Conservation (phyloP, 2,888 invertebrate species). For the Drosophila incognita region DNA sequence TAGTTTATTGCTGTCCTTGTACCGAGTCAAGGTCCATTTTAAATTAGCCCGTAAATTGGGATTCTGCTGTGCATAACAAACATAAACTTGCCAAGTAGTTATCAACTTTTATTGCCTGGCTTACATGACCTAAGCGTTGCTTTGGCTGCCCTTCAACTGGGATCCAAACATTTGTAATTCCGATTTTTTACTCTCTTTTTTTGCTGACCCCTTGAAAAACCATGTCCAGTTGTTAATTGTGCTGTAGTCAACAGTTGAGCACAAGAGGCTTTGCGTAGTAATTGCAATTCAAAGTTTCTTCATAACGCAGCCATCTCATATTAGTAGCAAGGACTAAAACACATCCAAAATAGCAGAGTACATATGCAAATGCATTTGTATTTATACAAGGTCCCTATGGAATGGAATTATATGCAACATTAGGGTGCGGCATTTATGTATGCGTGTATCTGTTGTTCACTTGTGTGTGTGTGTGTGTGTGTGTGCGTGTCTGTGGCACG, state of each 20-base stretch:
- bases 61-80: constrained; percentile 21
- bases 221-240: constrained; percentile 58
- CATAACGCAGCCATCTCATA: constrained; percentile 37
- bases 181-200: constrained; percentile 7
- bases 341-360: neutral
- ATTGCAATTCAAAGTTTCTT: constrained; percentile 67
- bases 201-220: constrained; percentile 17
- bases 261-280: constrained; percentile 48
- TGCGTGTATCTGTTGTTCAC: neutral
- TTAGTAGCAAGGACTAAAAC: neutral
- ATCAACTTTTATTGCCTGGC: constrained; percentile 69
- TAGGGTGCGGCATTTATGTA: constrained; percentile 1
- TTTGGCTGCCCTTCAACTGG: constrained; percentile 55
- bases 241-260: constrained; percentile 33
- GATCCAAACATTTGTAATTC: constrained; percentile 36
- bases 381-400: constrained; percentile 35
- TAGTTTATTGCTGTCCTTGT: constrained; percentile 35
- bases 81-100: constrained; percentile 55
- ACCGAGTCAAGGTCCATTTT: constrained; percentile 22
- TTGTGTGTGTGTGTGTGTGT: constrained; percentile 5
- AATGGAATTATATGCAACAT: constrained; percentile 28
- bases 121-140: constrained; percentile 39
- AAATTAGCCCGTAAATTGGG: constrained; percentile 26
- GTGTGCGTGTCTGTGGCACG: constrained; percentile 26
- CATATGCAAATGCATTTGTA: neutral